phyloP scores from a whole-genome alignment of 2,797 vertebrate genomes.

The Diglossa cyanea region DNA sequence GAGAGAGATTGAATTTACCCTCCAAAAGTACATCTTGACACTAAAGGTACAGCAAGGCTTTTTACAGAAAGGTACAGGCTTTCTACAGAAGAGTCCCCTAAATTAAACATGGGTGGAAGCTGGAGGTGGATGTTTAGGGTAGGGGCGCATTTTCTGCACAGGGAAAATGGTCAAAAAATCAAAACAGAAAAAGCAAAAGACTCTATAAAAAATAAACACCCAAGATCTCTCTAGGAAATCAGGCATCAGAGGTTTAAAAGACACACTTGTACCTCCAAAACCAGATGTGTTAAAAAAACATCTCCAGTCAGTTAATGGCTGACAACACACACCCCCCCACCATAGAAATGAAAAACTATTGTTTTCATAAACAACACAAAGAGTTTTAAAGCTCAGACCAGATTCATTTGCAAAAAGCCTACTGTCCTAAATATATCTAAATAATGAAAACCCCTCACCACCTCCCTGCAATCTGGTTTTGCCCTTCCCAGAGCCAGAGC shows the following conservation, averaged over 20 bases:
- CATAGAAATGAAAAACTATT: not conserved
- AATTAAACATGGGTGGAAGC: not conserved
- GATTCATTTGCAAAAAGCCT: not conserved
- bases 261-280: not conserved
- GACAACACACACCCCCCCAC: not conserved
- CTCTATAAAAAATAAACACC: not conserved
- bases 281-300: not conserved
- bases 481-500: not conserved
- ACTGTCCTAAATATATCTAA: not conserved
- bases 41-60: not conserved
- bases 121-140: not conserved
- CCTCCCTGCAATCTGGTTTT: not conserved
- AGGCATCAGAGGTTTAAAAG: not conserved
- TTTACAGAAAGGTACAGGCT: not conserved
- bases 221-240: not conserved
- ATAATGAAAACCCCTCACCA: not conserved
- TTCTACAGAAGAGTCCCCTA: not conserved
- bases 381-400: not conserved
- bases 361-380: not conserved
- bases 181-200: not conserved
- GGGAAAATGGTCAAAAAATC: not conserved
- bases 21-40: not conserved
- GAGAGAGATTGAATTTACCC: not conserved
- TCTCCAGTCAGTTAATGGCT: not conserved
- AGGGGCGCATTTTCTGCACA: not conserved